A percentile compares a stretch with the other conserved stretches of the same genome.
Conservation (phyloP, 2,113 vertebrate species). For the Platanista minor region DNA sequence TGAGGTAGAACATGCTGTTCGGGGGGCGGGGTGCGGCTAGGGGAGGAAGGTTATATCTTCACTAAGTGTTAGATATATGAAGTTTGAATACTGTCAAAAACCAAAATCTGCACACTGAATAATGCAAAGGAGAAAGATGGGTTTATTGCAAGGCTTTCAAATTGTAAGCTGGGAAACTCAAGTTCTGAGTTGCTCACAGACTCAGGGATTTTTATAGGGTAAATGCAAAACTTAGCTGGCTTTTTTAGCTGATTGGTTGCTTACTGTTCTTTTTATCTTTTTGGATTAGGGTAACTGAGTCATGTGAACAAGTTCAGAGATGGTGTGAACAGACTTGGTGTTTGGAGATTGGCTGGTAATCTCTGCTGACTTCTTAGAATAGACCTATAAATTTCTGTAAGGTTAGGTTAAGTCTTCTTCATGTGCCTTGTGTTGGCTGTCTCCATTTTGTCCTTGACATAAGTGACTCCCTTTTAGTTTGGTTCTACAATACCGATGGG, state of each 20-base stretch:
- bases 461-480: neutral
- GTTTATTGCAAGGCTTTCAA: neutral
- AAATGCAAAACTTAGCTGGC: neutral
- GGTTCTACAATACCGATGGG: neutral
- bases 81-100: neutral
- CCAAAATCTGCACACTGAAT: neutral
- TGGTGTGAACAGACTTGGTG: neutral
- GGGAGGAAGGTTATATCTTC: neutral
- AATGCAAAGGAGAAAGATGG: neutral
- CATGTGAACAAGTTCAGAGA: neutral
- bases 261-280: neutral
- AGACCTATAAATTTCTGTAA: neutral
- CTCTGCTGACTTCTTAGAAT: neutral
- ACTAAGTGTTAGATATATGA: neutral
- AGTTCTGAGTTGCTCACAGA: neutral
- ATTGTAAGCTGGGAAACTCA: neutral
- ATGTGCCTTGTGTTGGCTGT: neutral
- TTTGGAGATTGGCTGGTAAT: neutral
- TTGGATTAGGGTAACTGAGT: neutral
- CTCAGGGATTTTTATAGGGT: neutral
- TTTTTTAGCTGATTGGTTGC: neutral
- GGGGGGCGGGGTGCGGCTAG: rapidly evolving
- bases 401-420: neutral
- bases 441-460: neutral
- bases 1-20: neutral